These are phyloP conservation scores for Eristalis arbustorum DNA, from an alignment of 2,888 invertebrate species.

Conservation along the genomic window DNA sequence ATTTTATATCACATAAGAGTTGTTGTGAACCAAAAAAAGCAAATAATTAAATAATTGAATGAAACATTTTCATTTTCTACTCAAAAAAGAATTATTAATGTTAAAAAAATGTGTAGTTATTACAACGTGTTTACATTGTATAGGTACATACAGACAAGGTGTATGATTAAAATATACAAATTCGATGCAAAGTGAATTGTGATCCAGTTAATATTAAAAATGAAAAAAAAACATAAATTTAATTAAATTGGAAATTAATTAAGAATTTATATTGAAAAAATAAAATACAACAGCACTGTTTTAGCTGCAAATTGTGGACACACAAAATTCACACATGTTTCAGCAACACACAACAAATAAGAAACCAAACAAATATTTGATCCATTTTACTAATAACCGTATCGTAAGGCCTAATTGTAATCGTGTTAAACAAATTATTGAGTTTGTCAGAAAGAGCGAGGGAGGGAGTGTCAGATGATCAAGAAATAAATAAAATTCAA, in stretches of 20 bases:
- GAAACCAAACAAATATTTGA: background rate
- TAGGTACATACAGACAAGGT: slow-evolving; percentile 43
- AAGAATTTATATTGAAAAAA: slow-evolving; percentile 50
- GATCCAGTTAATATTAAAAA: slow-evolving; percentile 73
- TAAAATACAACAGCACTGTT: background rate
- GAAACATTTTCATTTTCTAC: slow-evolving; percentile 19
- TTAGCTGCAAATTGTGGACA: slow-evolving; percentile 8
- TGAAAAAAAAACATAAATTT: background rate
- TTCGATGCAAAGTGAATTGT: slow-evolving; percentile 80
- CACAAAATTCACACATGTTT: background rate
- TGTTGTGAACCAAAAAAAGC: slow-evolving; percentile 16
- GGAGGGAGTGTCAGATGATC: background rate
- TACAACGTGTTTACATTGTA: slow-evolving; percentile 49
- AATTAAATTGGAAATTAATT: slow-evolving; percentile 18
- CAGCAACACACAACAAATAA: background rate
- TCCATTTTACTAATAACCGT: slow-evolving; percentile 15
- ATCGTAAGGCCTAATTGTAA: background rate
- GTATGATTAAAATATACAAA: slow-evolving; percentile 71
- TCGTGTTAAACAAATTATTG: slow-evolving; percentile 20
- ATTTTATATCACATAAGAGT: slow-evolving; percentile 33
- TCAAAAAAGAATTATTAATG: slow-evolving; percentile 16
- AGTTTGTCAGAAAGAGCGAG: slow-evolving; percentile 1
- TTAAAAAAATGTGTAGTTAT: slow-evolving; percentile 22
- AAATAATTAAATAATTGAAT: background rate
- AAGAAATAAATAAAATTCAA: slow-evolving; percentile 11